A percentile compares a stretch with the other conserved stretches of the same genome.
Conservation (phyloP, 2,113 vertebrate genomes). For the Arvicanthis niloticus region DNA sequence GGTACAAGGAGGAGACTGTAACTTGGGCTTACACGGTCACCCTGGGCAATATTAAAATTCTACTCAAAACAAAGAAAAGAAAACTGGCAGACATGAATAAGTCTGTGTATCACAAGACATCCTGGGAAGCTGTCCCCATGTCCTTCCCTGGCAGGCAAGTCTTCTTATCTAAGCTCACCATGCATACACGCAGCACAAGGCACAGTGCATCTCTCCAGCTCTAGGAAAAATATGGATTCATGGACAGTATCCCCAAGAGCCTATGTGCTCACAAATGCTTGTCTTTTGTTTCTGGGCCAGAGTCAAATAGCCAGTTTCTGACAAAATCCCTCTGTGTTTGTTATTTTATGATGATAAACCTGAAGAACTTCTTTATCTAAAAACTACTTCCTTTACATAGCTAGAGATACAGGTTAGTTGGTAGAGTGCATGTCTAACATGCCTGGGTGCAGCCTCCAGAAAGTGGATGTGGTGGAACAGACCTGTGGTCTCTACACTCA, state of each 20-base stretch:
- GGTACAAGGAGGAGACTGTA: neutral
- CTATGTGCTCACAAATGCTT: neutral
- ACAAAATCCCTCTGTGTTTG: neutral
- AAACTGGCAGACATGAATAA: neutral
- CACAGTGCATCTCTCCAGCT: neutral
- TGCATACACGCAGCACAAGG: neutral
- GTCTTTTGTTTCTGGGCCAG: neutral
- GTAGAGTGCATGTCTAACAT: neutral
- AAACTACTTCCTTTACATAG: slow-evolving; percentile 23
- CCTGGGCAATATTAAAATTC: neutral
- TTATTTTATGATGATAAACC: neutral
- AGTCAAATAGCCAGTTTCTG: neutral
- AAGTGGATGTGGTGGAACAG: neutral
- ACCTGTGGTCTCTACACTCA: neutral
- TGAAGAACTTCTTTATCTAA: slow-evolving; percentile 48
- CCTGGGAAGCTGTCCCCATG: neutral
- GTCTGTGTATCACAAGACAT: neutral
- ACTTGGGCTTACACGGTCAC: neutral
- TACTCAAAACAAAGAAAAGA: neutral
- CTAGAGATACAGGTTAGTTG: neutral
- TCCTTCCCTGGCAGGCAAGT: neutral
- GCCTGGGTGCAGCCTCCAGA: neutral
- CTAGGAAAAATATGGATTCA: neutral
- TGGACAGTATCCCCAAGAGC: neutral
- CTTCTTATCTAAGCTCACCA: neutral